Percentiles rank a stretch among this genome's conserved stretches.
Conservation (phyloP, 2,888 invertebrate species). For the Dascillus cervinus region DNA sequence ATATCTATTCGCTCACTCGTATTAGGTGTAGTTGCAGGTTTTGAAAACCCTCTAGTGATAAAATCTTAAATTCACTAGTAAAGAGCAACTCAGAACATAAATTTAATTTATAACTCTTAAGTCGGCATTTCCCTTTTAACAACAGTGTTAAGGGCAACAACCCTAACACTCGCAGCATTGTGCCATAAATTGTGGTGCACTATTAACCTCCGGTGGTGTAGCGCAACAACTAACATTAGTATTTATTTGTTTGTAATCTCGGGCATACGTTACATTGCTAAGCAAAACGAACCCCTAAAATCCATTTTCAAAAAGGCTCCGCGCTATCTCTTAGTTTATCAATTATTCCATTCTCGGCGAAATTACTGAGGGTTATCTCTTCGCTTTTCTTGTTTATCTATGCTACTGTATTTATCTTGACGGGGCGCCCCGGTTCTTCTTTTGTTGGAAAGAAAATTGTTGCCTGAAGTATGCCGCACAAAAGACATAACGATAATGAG, state of each 20-base stretch:
- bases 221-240: constrained; percentile 21
- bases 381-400: constrained; percentile 33
- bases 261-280: constrained; percentile 10
- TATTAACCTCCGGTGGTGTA: constrained; percentile 21
- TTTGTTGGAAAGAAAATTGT: constrained; percentile 12
- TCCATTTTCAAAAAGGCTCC: constrained; percentile 9
- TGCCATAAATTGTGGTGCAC: constrained; percentile 22
- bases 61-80: too few relatives aligned
- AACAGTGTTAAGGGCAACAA: constrained; percentile 16
- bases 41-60: too few relatives aligned
- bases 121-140: constrained; percentile 19
- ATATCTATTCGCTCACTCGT: too few relatives aligned
- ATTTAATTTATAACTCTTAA: constrained; percentile 11
- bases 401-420: constrained; percentile 33
- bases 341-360: constrained; percentile 33
- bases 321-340: constrained; percentile 25
- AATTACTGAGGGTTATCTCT: constrained; percentile 33
- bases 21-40: too few relatives aligned
- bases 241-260: constrained; percentile 23
- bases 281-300: constrained; percentile 15
- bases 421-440: constrained; percentile 26
- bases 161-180: constrained; percentile 18
- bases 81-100: too few relatives aligned
- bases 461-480: constrained; percentile 11
- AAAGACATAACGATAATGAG: constrained; percentile 11